Conservation (phyloP, 2,113 vertebrate genomes). For the Anguilla japonica region DNA sequence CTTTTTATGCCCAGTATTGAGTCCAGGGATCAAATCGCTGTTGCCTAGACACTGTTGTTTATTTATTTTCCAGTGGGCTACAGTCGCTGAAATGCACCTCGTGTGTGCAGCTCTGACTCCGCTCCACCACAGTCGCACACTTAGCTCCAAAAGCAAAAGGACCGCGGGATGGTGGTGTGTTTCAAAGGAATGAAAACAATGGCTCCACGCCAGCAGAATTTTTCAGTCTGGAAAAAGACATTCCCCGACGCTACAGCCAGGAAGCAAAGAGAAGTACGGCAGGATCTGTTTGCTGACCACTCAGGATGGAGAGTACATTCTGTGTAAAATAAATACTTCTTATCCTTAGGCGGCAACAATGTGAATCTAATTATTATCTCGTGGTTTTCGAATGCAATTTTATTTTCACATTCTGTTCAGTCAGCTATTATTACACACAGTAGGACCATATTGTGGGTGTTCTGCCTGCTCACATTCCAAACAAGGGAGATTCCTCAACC, state of each 20-base stretch:
- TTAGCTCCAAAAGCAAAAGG: neutral
- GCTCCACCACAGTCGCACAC: neutral
- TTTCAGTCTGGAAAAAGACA: conserved; percentile 21
- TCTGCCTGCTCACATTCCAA: neutral
- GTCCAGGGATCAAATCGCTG: neutral
- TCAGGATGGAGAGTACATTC: neutral
- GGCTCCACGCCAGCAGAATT: conserved; percentile 2
- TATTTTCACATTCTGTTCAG: neutral
- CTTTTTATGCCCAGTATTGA: neutral
- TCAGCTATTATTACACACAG: neutral
- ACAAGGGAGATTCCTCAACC: neutral
- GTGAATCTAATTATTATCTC: neutral
- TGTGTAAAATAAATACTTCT: neutral
- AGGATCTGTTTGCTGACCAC: neutral
- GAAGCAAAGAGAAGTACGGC: neutral
- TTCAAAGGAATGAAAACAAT: conserved; percentile 18
- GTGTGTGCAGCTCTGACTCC: neutral
- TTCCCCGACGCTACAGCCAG: conserved; percentile 1
- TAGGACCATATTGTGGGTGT: neutral
- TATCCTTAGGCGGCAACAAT: neutral
- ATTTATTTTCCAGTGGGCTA: neutral
- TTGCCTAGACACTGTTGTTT: neutral
- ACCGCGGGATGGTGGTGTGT: neutral
- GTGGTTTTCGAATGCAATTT: neutral
- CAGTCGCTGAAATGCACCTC: neutral